Evolutionary conservation across 2,113 vertebrate species (phyloP), one percentile per base, ranked within the genome.

Genomic region (Colinus virginianus): DNA sequence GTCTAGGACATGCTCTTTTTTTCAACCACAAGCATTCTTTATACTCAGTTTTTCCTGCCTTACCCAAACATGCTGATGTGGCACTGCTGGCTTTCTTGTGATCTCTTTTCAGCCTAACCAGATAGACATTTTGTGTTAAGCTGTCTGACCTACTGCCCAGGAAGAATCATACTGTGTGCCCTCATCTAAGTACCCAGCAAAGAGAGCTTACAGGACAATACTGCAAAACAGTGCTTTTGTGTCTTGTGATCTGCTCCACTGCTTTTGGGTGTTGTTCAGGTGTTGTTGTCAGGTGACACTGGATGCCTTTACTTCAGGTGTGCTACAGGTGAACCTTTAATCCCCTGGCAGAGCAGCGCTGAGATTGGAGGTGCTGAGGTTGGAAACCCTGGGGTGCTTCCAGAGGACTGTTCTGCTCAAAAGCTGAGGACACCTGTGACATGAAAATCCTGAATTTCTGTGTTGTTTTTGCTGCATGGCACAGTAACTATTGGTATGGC

Each of bases 111-210:
- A 74, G 55, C 12, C 45, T 61, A 20, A 43, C 30, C 26, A 25
- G 38, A 5, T 78, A 67, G 51, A 49, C 64, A 14, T 30, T 59
- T 70, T 64, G 66, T 15, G 8, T 61, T 61, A 74, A 51, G 67
- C 68, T 77, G 53, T 75, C 55, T 75, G 51, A 34, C 43, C 43
- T 93, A 23, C 34, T 49, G 7, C 28, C 21, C 13, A 48, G 10
- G 11, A 93, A 19, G 48, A 75, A 49, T 40, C 0, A 0, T 48
- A 8, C 45, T 4, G 5, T 66, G 5, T 59, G 1, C 85, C 6
- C 1, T 4, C 2, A 8, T 49, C 1, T 7, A 78, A 67, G 45
- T 13, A 14, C 6, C 9, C 6, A 20, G n/a, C 30, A 68, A 51
- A 15, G 20, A 61, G 23, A 8, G 8, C 48, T 43, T 51, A 6